Conservation (phyloP, 2,888 invertebrate species). For the Baronia brevicornis region DNA sequence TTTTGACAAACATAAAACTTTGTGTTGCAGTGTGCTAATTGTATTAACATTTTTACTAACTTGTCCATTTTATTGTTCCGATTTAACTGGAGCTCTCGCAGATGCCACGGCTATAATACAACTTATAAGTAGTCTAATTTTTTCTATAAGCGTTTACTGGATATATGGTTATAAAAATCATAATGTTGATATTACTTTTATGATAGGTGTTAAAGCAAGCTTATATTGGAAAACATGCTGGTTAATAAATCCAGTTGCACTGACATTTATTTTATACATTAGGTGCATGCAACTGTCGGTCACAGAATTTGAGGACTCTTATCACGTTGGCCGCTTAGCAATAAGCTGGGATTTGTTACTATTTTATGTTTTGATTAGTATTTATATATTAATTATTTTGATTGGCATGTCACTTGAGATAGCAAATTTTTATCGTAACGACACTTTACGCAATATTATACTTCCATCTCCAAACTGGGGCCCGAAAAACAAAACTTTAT, state of each 20-base stretch:
- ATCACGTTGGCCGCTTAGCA: constrained; percentile 25
- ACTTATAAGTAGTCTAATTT: constrained; percentile 39
- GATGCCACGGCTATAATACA: constrained; percentile 48
- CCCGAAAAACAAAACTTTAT: constrained; percentile 46
- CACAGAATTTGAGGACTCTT: constrained; percentile 28
- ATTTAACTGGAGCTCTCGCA: constrained; percentile 40
- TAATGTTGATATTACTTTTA: constrained; percentile 57
- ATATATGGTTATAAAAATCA: constrained; percentile 53
- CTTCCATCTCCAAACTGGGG: constrained; percentile 48
- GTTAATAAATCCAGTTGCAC: constrained; percentile 46
- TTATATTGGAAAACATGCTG: constrained; percentile 53
- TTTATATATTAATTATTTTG: constrained; percentile 37
- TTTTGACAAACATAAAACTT: constrained; percentile 29
- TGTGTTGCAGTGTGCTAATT: constrained; percentile 29
- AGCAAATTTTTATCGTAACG: constrained; percentile 23
- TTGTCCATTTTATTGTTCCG: constrained; percentile 54
- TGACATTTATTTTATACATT: constrained; percentile 29
- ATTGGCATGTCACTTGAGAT: constrained; percentile 34
- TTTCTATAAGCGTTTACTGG: constrained; percentile 58
- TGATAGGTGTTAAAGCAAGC: constrained; percentile 62
- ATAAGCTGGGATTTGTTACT: constrained; percentile 30
- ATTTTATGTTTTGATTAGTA: constrained; percentile 32
- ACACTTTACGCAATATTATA: constrained; percentile 28
- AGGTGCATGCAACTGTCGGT: constrained; percentile 26
- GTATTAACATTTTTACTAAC: constrained; percentile 30